Conservation (phyloP, 1,140 invertebrate species). For the Drosophila pseudoobscura region DNA sequence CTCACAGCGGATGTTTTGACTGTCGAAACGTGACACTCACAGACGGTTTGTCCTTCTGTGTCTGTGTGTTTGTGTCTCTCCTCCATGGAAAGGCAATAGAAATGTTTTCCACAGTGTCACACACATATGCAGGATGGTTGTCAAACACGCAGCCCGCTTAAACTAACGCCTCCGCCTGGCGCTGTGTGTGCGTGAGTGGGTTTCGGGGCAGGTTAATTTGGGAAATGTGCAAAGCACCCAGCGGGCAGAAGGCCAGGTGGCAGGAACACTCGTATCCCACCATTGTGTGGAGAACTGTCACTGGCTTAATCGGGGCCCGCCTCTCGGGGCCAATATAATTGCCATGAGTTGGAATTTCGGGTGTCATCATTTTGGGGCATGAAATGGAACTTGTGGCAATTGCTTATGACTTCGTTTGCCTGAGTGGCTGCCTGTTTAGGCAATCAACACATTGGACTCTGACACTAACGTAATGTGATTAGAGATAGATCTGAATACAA, state of each 20-base stretch:
- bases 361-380: not conserved
- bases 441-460: constrained; percentile 27
- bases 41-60: constrained; percentile 16
- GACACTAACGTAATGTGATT: constrained; percentile 18
- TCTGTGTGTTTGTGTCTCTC: not conserved
- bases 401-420: constrained; percentile 34
- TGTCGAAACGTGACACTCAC: constrained; percentile 63
- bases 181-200: not conserved
- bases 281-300: not conserved
- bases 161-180: constrained; percentile 48
- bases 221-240: constrained; percentile 56
- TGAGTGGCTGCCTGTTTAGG: constrained; percentile 19
- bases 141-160: constrained; percentile 69
- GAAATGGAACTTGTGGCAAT: constrained; percentile 8
- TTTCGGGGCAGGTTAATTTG: constrained; percentile 60
- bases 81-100: constrained; percentile 23
- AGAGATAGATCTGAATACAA: constrained; percentile 1
- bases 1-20: constrained; percentile 62
- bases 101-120: constrained; percentile 24
- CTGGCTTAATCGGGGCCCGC: not conserved
- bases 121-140: constrained; percentile 32
- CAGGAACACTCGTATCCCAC: not conserved
- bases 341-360: constrained; percentile 47
- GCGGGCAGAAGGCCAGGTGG: constrained; percentile 8
- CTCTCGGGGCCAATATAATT: constrained; percentile 44